Base-by-base conservation (phyloP, 53 echinoderm and acorn worm species). In the Patiria pectinifera region DNA sequence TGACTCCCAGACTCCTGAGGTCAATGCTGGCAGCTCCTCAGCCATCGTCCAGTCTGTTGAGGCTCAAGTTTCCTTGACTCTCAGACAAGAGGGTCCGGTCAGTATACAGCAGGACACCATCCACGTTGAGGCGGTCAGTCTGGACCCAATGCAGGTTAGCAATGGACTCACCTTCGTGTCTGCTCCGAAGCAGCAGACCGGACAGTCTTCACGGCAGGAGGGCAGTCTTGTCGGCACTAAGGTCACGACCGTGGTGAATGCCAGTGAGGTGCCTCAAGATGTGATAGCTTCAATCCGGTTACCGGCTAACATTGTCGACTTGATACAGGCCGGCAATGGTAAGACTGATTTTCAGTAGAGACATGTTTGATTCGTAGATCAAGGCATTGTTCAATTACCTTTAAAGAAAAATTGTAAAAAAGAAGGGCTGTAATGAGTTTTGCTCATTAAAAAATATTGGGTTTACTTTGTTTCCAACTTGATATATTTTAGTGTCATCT, bases 11-110 rank as follows among this genome's bases (percentile, higher is more conserved):
- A 22, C 72, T 14, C 12, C 45, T 24, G 72, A 75, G 4, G 43
- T 15, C 60, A 60, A 87, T 8, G 86, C 78, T 35, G 71, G 59
- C 4, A 86, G 80, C 53, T 80, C 92, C 45, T 62, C 92, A n/a
- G 69, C 62, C 11, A 92, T 92, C 82, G 13, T 92, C 16, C 78
- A 69, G 82, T 92, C 92, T 22, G 80, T 92, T 0, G 81, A 92
- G 83, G 69, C 79, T 48, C 92, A 92, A 76, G 84, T 92, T n/a
- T 59, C 60, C 11, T 43, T 82, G 53, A 92, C 85, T n/a, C 77
- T 85, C 10, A 35, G 62, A 62, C 16, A 85, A 66, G 85, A 85
- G n/a, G 85, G 71, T 16, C 4, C 0, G 71, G n/a, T 85, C 71
- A 70, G 48, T 11, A 85, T 85, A 45, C 85, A 70, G 45, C 43